Evolutionary conservation across 2,797 vertebrate species (phyloP).

Genomic region (Ispidina picta): DNA sequence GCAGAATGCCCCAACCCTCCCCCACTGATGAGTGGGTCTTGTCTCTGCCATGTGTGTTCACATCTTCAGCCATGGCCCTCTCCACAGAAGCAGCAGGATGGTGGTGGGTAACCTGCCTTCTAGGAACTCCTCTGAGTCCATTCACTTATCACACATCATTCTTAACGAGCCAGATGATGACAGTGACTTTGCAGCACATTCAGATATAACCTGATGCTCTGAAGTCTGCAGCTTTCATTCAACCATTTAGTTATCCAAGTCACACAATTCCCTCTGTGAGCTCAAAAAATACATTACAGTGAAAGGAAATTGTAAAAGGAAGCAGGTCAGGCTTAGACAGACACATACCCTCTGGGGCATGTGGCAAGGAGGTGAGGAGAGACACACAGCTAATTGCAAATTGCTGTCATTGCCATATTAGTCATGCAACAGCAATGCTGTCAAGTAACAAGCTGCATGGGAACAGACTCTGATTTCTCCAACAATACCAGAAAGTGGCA

Average conservation of each 20-base stretch:
- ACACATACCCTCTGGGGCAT: rapidly evolving
- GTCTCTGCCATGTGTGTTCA: not conserved
- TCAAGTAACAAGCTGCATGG: conserved; percentile 34
- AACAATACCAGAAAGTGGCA: conserved; percentile 18
- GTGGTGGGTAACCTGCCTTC: not conserved
- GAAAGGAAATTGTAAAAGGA: not conserved
- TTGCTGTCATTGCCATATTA: conserved; percentile 25
- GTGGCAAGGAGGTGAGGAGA: not conserved
- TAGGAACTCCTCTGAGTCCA: not conserved
- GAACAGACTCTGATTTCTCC: conserved; percentile 28
- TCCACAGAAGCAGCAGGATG: not conserved
- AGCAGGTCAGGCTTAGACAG: conserved; percentile 9
- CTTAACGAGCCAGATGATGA: not conserved
- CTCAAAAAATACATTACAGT: not conserved
- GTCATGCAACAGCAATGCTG: conserved; percentile 49
- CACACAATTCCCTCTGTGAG: not conserved
- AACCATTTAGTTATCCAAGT: not conserved
- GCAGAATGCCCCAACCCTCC: not conserved
- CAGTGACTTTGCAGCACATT: not conserved
- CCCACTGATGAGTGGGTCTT: not conserved
- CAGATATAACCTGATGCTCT: not conserved
- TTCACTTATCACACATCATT: not conserved
- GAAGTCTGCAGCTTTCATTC: not conserved
- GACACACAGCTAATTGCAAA: conserved; percentile 14
- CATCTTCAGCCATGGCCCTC: rapidly evolving